Percentiles rank a stretch among this genome's conserved stretches.
phyloP scores from a whole-genome alignment of 2,888 invertebrate species.

The Gnatocerus cornutus region DNA sequence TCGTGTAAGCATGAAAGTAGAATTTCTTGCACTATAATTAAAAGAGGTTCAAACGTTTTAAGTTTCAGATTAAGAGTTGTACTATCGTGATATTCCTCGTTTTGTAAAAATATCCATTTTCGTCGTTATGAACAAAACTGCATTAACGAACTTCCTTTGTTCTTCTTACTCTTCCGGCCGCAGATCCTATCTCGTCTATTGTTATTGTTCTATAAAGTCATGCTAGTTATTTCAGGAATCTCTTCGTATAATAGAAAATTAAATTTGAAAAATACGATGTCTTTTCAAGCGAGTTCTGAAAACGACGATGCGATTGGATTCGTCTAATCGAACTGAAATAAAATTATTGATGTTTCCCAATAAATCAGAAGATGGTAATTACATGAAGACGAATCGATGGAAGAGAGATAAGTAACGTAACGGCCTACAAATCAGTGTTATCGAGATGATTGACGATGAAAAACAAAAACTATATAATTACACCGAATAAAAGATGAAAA shows the following conservation, averaged over 20 bases:
- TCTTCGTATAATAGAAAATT: conserved; percentile 3
- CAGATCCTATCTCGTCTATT: conserved; percentile 23
- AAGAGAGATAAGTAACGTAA: conserved; percentile 35
- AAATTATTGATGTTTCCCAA: conserved; percentile 38
- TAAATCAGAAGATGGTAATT: conserved; percentile 37
- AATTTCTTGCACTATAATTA: too few species aligned
- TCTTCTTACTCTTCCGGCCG: conserved; percentile 31
- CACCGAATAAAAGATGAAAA: conserved; percentile 60
- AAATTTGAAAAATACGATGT: conserved; percentile 9
- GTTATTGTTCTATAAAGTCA: conserved; percentile 27
- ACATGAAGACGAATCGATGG: conserved; percentile 44
- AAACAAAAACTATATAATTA: conserved; percentile 69
- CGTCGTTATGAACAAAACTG: conserved; percentile 15
- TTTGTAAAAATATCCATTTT: conserved; percentile 27
- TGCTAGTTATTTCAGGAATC: conserved; percentile 15
- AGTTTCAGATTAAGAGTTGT: background rate
- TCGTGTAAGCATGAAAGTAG: too few species aligned
- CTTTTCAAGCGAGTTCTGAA: background rate
- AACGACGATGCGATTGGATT: background rate
- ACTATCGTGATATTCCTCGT: too few species aligned
- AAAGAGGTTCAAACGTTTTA: background rate
- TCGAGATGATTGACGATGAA: conserved; percentile 71
- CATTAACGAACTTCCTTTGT: conserved; percentile 38
- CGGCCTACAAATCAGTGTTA: conserved; percentile 45
- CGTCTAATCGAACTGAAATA: conserved; percentile 14